These are phyloP conservation scores for Ceratoteleas bidentatus DNA, from an alignment of 1,140 invertebrate genomes.

Conservation along the genomic window DNA sequence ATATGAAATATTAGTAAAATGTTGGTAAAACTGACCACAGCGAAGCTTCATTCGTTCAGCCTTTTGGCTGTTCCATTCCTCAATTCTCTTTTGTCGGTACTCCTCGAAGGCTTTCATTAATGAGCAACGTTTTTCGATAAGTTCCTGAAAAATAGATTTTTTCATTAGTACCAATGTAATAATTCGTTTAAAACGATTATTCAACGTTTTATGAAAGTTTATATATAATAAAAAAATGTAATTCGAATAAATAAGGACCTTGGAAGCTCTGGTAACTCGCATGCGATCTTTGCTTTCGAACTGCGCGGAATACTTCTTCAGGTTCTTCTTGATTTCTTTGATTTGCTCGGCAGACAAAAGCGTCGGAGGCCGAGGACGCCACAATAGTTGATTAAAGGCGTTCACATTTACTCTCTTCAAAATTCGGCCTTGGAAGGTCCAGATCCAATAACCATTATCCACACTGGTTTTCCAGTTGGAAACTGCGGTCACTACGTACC, in stretches of 20 bases:
- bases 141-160: no score
- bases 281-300: conserved; percentile 98
- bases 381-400: conserved; percentile 96
- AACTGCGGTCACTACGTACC: conserved; percentile 96
- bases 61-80: conserved; percentile 90
- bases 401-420: conserved; percentile 92
- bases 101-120: conserved; percentile 94
- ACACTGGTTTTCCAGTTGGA: conserved; percentile 98
- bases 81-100: conserved; percentile 87
- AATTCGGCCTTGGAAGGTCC: conserved; percentile 97
- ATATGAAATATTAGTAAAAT: no score
- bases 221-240: no score
- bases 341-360: conserved; percentile 90
- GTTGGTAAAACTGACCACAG: no score
- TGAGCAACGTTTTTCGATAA: conserved; percentile 95
- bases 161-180: no score
- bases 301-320: conserved; percentile 97
- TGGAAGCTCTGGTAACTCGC: conserved; percentile 95
- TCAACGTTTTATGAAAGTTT: no score
- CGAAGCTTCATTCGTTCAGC: conserved; percentile 90
- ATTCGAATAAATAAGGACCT: no score
- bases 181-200: no score
- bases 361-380: conserved; percentile 96
- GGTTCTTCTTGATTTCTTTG: conserved; percentile 98
- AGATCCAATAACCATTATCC: conserved; percentile 98